Percentiles rank a stretch among this genome's conserved stretches.
phyloP scores from a whole-genome alignment of 1,140 invertebrate species.

The Sinella curviseta region DNA sequence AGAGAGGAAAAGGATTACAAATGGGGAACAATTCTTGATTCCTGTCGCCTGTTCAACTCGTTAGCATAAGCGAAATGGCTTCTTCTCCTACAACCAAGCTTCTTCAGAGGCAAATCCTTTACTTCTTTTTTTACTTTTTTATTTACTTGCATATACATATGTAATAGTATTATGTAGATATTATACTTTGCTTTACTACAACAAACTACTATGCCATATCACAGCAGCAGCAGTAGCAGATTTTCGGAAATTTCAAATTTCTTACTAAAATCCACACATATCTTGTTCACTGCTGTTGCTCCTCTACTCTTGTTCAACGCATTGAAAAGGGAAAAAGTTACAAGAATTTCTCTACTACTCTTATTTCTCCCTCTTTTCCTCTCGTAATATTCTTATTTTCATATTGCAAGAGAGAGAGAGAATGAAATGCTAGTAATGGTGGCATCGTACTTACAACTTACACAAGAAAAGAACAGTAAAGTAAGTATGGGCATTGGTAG shows the following conservation, averaged over 20 bases:
- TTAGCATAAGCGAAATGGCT: constrained; percentile 50
- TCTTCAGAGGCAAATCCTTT: background rate
- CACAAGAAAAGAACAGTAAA: background rate
- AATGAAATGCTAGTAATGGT: no score
- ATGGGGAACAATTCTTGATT: constrained; percentile 49
- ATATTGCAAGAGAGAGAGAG: background rate
- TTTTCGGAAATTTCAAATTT: background rate
- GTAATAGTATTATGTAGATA: background rate
- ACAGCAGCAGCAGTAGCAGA: background rate
- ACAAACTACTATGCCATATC: background rate
- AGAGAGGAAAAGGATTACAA: constrained; percentile 39
- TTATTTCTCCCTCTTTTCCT: background rate
- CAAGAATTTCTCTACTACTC: constrained; percentile 3
- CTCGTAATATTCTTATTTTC: background rate
- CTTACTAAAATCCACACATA: constrained; percentile 3
- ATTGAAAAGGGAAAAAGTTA: constrained; percentile 2
- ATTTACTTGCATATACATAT: constrained; percentile 1
- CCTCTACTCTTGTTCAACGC: background rate
- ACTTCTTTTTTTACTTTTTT: background rate
- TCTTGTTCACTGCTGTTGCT: constrained; percentile 1
- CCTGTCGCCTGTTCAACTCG: constrained; percentile 48
- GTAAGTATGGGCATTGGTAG: background rate
- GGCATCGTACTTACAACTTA: no score
- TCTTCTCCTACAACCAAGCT: background rate
- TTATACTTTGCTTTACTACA: background rate